A percentile compares a stretch with the other conserved stretches of the same genome.
Evolutionary conservation across 1,140 invertebrate genomes (phyloP).

Genomic region (Steinernema khuongi): DNA sequence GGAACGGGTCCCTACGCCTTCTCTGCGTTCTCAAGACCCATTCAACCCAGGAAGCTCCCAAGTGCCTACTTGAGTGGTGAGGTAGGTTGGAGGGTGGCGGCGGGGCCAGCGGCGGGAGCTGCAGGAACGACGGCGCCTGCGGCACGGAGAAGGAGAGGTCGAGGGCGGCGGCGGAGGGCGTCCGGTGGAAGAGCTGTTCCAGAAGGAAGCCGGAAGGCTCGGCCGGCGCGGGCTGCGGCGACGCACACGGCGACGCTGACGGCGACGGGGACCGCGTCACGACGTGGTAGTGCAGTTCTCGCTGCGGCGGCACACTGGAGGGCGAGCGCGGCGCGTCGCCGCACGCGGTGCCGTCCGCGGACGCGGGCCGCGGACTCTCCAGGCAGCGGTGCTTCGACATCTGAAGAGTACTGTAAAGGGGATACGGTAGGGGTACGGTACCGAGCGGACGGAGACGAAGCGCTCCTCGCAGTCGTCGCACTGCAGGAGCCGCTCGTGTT

Average conservation of each 20-base stretch:
- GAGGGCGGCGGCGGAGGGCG: background rate
- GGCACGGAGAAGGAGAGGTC: constrained; percentile 3
- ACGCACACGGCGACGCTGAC: background rate
- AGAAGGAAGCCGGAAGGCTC: background rate
- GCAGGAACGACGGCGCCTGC: background rate
- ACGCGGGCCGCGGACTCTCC: background rate
- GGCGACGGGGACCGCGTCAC: background rate
- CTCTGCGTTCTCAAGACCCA: too few relatives aligned
- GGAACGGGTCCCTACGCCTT: too few relatives aligned
- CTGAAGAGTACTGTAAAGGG: constrained; percentile 17
- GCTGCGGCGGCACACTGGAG: background rate
- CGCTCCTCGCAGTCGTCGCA: constrained; percentile 30
- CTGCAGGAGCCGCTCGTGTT: constrained; percentile 25
- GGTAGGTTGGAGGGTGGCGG: background rate
- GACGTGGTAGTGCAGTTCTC: constrained; percentile 6
- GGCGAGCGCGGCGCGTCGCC: background rate
- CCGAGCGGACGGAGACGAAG: constrained; percentile 23
- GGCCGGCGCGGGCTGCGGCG: background rate
- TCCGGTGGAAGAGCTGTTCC: background rate
- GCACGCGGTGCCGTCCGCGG: background rate
- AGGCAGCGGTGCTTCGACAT: constrained; percentile 27
- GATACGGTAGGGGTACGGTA: background rate
- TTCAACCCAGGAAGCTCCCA: background rate
- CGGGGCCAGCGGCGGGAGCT: background rate
- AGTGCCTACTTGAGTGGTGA: constrained; percentile 1